Base-by-base conservation (phyloP, 2,113 vertebrate species). In the Pterocles gutturalis region DNA sequence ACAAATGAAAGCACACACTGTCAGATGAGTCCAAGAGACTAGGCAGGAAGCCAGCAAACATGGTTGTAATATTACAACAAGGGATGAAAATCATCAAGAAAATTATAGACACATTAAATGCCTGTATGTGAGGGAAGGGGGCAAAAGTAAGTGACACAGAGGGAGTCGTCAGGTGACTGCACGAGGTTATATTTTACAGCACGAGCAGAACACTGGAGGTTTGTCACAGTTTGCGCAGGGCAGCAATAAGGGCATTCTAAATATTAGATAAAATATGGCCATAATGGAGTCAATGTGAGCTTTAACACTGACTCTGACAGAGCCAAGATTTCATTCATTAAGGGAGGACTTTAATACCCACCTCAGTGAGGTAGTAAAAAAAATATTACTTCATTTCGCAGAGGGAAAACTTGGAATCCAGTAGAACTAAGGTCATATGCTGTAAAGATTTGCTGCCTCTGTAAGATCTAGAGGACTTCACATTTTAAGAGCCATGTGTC, bases 21-120 rank as follows among this genome's bases (percentile, higher is more conserved):
- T 64, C 53, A 49, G 60, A 91, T 17, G 17, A 86, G 41, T 89
- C 69, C 88, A 83, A 60, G 57, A 87, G 65, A 87, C 36, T n/a
- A 94, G 96, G 90, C 81, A 95, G 36, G 41, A 84, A 73, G 76
- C 89, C 95, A 97, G 71, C 24, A 97, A 96, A 90, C 83, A 80
- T 84, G 93, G 78, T 80, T 95, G 76, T 53, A 94, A 95, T 96
- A 91, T 82, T 94, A 86, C 94, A 94, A 96, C 62, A 90, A 90
- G 53, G 38, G 29, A 93, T 84, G 88, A 91, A 95, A 93, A 91
- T 95, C 43, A 88, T 95, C 54, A 86, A 57, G 53, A 75, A 93
- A 92, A 93, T 89, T 89, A 79, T 13, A 78, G 38, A 70, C 60
- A 58, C 45, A 87, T 91, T 91, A 95, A 77, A 94, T 79, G 11